Percentiles rank a stretch among this genome's conserved stretches.
phyloP scores from a whole-genome alignment of 2,113 vertebrate genomes.

The Upupa epops region DNA sequence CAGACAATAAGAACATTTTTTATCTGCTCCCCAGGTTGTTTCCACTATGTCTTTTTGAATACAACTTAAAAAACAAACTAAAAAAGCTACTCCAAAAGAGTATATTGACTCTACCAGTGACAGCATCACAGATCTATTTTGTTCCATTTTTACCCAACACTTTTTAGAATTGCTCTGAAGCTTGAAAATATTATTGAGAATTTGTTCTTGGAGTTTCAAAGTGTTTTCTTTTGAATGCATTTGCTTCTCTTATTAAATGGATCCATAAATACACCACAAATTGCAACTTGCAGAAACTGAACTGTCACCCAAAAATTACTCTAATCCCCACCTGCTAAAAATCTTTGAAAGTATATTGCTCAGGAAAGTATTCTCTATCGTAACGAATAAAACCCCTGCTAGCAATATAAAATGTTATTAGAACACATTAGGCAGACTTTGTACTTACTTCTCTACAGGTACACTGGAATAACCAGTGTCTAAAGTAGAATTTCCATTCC shows the following conservation, averaged over 20 bases:
- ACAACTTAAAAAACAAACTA: background rate
- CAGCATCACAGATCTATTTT: background rate
- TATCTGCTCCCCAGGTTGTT: background rate
- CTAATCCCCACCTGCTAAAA: background rate
- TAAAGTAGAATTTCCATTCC: background rate
- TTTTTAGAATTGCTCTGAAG: background rate
- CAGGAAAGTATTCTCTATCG: background rate
- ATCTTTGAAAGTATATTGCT: background rate
- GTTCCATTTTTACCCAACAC: background rate
- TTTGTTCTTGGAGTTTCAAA: background rate
- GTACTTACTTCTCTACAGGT: background rate
- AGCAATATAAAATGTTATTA: background rate
- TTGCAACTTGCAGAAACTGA: background rate
- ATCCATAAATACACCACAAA: background rate
- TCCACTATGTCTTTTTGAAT: background rate
- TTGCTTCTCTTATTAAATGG: background rate
- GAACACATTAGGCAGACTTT: background rate
- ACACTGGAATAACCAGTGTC: background rate
- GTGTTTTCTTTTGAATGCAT: background rate
- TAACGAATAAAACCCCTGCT: background rate
- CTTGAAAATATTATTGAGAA: background rate
- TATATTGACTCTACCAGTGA: background rate
- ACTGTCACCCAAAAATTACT: accelerated
- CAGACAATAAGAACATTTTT: background rate
- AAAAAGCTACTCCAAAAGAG: background rate